These are phyloP conservation scores for Brachypteracias leptosomus DNA, from an alignment of 2,113 vertebrate genomes.

Conservation along the genomic window DNA sequence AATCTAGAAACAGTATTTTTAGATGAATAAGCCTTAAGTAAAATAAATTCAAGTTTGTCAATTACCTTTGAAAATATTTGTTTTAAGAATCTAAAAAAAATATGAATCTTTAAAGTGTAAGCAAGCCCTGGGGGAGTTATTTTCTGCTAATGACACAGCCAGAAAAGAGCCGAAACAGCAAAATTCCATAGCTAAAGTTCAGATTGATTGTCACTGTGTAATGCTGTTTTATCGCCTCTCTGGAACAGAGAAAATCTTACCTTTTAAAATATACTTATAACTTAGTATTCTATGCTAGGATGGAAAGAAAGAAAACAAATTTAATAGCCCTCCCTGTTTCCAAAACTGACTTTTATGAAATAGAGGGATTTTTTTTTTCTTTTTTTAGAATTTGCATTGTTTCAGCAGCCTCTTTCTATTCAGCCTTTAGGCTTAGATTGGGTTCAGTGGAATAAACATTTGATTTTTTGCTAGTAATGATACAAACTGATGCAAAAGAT, in stretches of 20 bases:
- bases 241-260: conserved; percentile 53
- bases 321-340: neutral
- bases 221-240: neutral
- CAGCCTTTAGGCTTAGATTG: neutral
- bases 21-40: neutral
- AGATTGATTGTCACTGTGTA: conserved; percentile 50
- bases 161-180: conserved; percentile 64
- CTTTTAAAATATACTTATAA: conserved; percentile 43
- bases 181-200: conserved; percentile 34
- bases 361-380: neutral
- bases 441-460: neutral
- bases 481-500: neutral
- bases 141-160: conserved; percentile 48
- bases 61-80: conserved; percentile 59
- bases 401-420: neutral
- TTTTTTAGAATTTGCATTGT: neutral
- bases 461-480: neutral
- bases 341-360: neutral
- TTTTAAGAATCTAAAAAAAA: conserved; percentile 22
- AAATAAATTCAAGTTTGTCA: conserved; percentile 36
- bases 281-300: conserved; percentile 44
- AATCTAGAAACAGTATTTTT: neutral
- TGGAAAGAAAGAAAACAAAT: neutral
- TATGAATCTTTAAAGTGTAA: conserved; percentile 39
- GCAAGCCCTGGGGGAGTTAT: conserved; percentile 54